A percentile compares a stretch with the other conserved stretches of the same genome.
Evolutionary conservation across 2,888 invertebrate genomes (phyloP).

Genomic region (Cryptophagus acutangulus): DNA sequence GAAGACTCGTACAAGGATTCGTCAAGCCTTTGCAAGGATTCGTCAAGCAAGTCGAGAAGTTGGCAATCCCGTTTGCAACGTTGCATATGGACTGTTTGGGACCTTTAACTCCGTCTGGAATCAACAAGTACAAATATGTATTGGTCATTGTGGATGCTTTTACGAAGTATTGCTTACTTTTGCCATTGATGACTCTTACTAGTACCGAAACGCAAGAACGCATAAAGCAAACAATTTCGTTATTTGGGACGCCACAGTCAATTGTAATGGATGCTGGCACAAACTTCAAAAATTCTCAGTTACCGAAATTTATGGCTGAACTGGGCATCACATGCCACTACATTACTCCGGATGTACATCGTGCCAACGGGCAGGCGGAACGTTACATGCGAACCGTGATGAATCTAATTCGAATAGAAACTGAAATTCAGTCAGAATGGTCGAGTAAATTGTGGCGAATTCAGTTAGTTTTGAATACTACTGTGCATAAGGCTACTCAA

Average conservation of each 20-base stretch:
- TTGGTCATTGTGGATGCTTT: conserved; percentile 13
- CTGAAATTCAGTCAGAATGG: too few relatives aligned
- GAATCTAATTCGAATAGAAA: too few relatives aligned
- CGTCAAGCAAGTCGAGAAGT: conserved; percentile 15
- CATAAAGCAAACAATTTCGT: conserved; percentile 14
- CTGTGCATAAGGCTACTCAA: too few relatives aligned
- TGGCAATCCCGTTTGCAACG: conserved; percentile 10
- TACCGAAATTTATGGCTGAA: conserved; percentile 2
- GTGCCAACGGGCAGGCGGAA: conserved; percentile 40
- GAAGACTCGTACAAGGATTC: conserved; percentile 9
- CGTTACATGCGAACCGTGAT: conserved; percentile 36
- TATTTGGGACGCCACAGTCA: conserved; percentile 22
- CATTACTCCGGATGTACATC: conserved; percentile 8
- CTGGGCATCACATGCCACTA: conserved; percentile 3
- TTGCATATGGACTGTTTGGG: conserved; percentile 27
- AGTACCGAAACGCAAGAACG: conserved; percentile 21
- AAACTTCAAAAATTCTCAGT: conserved; percentile 6
- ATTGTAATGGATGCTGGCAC: conserved; percentile 11
- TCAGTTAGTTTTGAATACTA: too few relatives aligned
- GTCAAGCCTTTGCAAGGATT: conserved; percentile 19
- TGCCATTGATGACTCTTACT: conserved; percentile 16
- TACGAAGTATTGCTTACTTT: conserved; percentile 18
- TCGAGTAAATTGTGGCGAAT: too few relatives aligned
- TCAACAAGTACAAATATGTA: conserved; percentile 10
- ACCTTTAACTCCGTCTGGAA: conserved; percentile 20